Base-by-base conservation (phyloP, 2,113 vertebrate species). In the Vulpes vulpes region DNA sequence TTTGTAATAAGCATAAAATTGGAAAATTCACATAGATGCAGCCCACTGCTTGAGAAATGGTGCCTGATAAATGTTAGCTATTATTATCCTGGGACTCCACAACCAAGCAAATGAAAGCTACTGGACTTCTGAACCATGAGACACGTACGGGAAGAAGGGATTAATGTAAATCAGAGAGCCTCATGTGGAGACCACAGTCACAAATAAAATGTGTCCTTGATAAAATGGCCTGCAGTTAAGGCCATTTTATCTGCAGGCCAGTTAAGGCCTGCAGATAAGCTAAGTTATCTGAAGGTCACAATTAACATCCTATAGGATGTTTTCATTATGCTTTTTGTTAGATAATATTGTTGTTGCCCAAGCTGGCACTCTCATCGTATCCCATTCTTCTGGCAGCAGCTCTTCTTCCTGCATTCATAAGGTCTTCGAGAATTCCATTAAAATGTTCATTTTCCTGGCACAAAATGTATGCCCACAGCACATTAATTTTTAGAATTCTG, bases 401-500 rank as follows among this genome's bases (percentile, higher is more conserved):
- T 97, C 83, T 82, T 83, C 64, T 91, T 69, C 65, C 30, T 65
- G 10, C 0, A 49, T 23, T 82, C 15, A 85, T 89, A 94, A 92
- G 43, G 17, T 80, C 57, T 87, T 94, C 62, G 88, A 62, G 79
- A 84, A 96, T 89, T 89, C 94, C 80, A 95, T 55, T 90, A 96
- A 97, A 83, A 86, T 0, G 0, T 93, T 3, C 59, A 16, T 0
- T 22, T 93, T 96, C 76, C 76, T 35, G 25, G 60, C 76, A 55
- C 3, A 87, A 97, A 15, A 35, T 1, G 0, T 3, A 91, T 96
- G 83, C 8, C 89, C 43, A 95, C 65, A 89, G 62, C 93, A 97
- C 97, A 97, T 97, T 98, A 97, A 96, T 97, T 97, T 78, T 98
- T 93, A 96, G 78, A 81, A 95, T 97, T 97, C 95, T 96, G 11